Evolutionary conservation across 2,797 vertebrate genomes (phyloP).

Genomic region (Fistularia commersonii): DNA sequence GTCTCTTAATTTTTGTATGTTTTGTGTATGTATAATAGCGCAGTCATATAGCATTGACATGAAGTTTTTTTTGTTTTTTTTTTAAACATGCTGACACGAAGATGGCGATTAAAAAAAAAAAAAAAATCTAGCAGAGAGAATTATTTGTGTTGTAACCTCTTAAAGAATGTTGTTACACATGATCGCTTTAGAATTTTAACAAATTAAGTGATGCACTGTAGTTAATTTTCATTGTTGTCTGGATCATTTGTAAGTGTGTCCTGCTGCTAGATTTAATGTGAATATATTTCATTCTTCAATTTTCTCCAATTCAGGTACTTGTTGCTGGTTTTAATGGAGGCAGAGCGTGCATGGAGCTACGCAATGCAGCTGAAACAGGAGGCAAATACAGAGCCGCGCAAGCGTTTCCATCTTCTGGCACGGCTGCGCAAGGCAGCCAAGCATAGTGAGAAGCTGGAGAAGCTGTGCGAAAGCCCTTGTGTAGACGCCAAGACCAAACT

Average conservation of each 20-base stretch:
- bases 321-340: slow-evolving; percentile 93
- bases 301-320: slow-evolving; percentile 78
- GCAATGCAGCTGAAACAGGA: slow-evolving; percentile 99
- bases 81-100: too few species aligned
- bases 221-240: background rate
- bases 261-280: background rate
- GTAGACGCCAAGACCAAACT: slow-evolving; percentile 98
- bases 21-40: too few species aligned
- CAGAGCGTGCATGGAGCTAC: slow-evolving; percentile 97
- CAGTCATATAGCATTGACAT: too few species aligned
- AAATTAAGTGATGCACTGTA: background rate
- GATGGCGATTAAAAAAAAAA: too few species aligned
- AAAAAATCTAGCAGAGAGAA: too few species aligned
- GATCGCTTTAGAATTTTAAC: background rate
- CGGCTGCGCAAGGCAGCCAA: slow-evolving; percentile 95
- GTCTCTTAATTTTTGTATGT: too few species aligned
- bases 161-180: too few species aligned
- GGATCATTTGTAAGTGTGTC: too few species aligned
- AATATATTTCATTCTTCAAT: background rate
- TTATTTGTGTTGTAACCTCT: too few species aligned
- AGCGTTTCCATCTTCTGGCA: slow-evolving; percentile 91
- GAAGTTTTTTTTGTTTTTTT: too few species aligned
- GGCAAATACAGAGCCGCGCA: slow-evolving; percentile 96
- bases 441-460: slow-evolving; percentile 90
- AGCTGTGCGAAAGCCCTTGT: slow-evolving; percentile 88